Conservation (phyloP, 2,797 vertebrate genomes). For the Myripristis jacobus region DNA sequence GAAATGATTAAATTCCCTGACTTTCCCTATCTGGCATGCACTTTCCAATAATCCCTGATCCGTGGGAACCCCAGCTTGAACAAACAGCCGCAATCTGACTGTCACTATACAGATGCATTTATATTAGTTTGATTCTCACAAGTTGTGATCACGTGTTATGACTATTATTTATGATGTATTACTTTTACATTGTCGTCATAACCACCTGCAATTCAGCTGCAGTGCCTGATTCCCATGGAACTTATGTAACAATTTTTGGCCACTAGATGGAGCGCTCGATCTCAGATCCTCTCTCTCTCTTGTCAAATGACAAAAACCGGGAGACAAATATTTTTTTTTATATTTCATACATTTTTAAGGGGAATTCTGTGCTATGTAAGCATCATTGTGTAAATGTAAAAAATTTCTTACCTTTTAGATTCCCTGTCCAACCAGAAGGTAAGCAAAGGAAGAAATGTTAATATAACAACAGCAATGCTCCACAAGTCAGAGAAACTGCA, state of each 20-base stretch:
- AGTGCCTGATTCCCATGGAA: background rate
- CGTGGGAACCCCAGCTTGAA: no score
- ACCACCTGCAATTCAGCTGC: background rate
- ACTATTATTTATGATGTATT: background rate
- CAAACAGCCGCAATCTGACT: no score
- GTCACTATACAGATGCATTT: background rate
- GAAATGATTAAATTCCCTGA: no score
- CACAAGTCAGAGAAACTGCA: background rate
- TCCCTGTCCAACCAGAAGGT: conserved; percentile 86
- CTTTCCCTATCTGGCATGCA: no score
- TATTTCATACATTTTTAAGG: conserved; percentile 1
- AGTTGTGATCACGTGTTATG: background rate
- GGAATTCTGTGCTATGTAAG: background rate
- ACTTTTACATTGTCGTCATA: background rate
- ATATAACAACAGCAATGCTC: conserved; percentile 49
- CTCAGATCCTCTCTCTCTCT: background rate
- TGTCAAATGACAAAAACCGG: background rate
- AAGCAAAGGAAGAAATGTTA: conserved; percentile 72
- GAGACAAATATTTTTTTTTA: background rate
- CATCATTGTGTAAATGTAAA: background rate
- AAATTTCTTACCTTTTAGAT: conserved; percentile 92
- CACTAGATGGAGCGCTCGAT: conserved; percentile 23
- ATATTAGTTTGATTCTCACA: background rate
- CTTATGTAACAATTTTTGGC: background rate
- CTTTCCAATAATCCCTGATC: no score